A percentile compares a stretch with the other conserved stretches of the same genome.
These are phyloP conservation scores for Copsychus sechellarum DNA, from an alignment of 2,113 vertebrate genomes.

Conservation along the genomic window DNA sequence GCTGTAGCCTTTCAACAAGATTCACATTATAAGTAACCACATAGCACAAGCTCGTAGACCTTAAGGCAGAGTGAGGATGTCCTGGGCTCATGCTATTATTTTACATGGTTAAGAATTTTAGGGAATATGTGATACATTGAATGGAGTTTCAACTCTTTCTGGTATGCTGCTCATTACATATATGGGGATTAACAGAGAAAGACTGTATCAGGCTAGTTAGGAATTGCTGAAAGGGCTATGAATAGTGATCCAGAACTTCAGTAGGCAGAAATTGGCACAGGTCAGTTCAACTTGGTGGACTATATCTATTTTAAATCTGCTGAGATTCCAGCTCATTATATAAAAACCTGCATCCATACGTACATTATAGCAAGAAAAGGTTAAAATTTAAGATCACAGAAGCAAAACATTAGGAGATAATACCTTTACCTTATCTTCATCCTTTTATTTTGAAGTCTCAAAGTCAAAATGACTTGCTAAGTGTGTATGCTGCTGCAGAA, in stretches of 20 bases:
- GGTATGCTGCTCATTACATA: slow-evolving; percentile 9
- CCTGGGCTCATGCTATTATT: background rate
- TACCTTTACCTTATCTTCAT: background rate
- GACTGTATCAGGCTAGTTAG: background rate
- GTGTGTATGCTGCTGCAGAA: background rate
- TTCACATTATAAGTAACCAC: background rate
- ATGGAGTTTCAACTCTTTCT: background rate
- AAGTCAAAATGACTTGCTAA: background rate
- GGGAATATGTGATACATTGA: background rate
- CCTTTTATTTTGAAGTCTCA: background rate
- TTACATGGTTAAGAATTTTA: background rate
- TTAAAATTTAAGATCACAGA: slow-evolving; percentile 7
- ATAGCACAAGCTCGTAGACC: background rate
- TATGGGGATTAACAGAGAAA: background rate
- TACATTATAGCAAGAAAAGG: background rate
- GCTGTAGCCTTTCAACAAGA: background rate
- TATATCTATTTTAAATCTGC: background rate
- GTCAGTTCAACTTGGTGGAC: background rate
- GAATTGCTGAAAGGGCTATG: background rate
- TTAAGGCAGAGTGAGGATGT: background rate
- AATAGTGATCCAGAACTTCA: background rate
- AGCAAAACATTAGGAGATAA: background rate
- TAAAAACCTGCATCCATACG: background rate
- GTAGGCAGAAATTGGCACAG: background rate
- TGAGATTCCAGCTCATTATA: slow-evolving; percentile 38